Percentiles rank a stretch among this genome's conserved stretches.
Conservation (phyloP, 2,888 invertebrate species). For the Fragum whitleyi region DNA sequence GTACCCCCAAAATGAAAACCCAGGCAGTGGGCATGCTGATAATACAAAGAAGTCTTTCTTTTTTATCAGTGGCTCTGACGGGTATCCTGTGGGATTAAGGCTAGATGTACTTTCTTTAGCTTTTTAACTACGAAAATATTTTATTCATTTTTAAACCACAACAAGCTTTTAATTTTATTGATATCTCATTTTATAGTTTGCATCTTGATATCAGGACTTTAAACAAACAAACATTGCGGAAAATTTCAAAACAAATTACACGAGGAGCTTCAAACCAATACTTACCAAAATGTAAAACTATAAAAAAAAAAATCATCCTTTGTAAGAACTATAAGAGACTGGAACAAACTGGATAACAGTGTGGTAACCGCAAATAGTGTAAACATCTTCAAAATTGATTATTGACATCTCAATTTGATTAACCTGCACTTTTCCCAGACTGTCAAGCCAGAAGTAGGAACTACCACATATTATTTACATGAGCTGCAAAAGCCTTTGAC, state of each 20-base stretch:
- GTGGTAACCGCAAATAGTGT: not conserved
- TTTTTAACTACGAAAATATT: no score
- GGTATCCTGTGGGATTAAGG: no score
- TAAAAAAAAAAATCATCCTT: conserved; percentile 23
- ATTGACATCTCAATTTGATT: not conserved
- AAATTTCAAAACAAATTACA: conserved; percentile 23
- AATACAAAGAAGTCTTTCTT: no score
- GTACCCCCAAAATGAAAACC: no score
- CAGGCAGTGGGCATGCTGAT: no score
- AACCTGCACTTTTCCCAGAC: not conserved
- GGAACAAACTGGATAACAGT: not conserved
- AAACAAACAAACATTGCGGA: conserved; percentile 23
- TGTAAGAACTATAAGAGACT: not conserved
- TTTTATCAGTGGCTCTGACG: no score
- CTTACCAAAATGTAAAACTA: conserved; percentile 22
- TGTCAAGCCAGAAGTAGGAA: not conserved
- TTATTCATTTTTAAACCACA: no score
- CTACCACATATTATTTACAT: not conserved
- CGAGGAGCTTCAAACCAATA: conserved; percentile 30
- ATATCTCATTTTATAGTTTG: no score
- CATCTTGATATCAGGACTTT: conserved; percentile 31
- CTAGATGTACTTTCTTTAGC: no score
- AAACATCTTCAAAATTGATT: not conserved
- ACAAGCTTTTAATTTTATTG: no score
- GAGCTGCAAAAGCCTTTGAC: no score